A percentile compares a stretch with the other conserved stretches of the same genome.
These are phyloP conservation scores for Cybosia mesomella DNA, from an alignment of 2,888 invertebrate species.

Conservation along the genomic window DNA sequence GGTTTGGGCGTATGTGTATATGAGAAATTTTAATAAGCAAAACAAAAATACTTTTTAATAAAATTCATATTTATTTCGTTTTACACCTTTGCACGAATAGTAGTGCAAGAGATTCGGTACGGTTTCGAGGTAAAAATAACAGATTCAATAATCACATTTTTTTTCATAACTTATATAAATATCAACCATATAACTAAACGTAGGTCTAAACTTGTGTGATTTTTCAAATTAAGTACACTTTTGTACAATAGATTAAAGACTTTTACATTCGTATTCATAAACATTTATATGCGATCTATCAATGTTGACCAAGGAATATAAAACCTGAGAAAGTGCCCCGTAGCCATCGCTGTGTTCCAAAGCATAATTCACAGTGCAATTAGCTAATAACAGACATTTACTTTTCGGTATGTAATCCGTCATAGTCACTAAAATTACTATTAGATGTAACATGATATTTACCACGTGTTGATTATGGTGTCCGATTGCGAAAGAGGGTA, in stretches of 20 bases:
- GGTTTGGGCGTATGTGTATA: no score
- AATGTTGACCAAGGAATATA: neutral
- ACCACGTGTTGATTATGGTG: no score
- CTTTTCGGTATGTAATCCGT: no score
- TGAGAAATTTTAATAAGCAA: neutral
- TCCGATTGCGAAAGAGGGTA: no score
- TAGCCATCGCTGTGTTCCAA: no score
- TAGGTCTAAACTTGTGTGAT: conserved; percentile 41
- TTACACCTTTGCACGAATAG: conserved; percentile 66
- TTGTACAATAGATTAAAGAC: conserved; percentile 44
- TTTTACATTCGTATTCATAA: neutral
- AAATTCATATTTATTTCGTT: conserved; percentile 52
- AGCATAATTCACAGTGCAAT: no score
- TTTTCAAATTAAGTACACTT: conserved; percentile 57
- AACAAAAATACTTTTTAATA: conserved; percentile 37
- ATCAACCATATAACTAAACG: conserved; percentile 40
- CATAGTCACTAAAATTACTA: no score
- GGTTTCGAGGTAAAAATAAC: conserved; percentile 56
- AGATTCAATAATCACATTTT: conserved; percentile 58
- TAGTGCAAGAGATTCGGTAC: conserved; percentile 69
- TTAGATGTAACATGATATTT: no score
- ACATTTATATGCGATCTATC: neutral
- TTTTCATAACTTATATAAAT: conserved; percentile 46
- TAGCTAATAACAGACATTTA: no score
- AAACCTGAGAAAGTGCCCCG: neutral